Evolutionary conservation across 1,140 invertebrate species (phyloP).

Genomic region (Macrostomum lignano): DNA sequence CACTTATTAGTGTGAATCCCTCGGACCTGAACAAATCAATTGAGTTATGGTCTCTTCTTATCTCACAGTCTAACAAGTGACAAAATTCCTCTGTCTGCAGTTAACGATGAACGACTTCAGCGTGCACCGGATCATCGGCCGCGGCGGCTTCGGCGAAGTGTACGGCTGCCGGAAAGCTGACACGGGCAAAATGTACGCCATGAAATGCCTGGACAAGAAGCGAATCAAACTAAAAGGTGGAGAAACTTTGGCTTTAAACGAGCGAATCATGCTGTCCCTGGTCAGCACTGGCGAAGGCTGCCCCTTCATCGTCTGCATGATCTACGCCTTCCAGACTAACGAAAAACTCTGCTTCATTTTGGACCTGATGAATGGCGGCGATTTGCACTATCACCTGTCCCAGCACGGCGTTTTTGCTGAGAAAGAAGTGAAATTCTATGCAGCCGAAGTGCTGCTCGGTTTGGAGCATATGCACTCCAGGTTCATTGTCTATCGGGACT

Average conservation of each 20-base stretch:
- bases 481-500: conserved; percentile 83
- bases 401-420: conserved; percentile 97
- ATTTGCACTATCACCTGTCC: conserved; percentile 95
- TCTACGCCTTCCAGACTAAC: conserved; percentile 89
- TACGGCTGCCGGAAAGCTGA: conserved; percentile 98
- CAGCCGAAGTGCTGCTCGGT: conserved; percentile 68
- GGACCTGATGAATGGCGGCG: conserved; percentile 98
- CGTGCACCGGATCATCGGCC: conserved; percentile 92
- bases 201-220: conserved; percentile 99
- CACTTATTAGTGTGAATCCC: no score
- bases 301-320: conserved; percentile 99
- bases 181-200: conserved; percentile 98
- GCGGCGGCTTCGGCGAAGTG: conserved; percentile 95
- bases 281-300: conserved; percentile 95
- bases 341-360: conserved; percentile 98
- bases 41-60: no score
- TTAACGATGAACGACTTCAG: conserved; percentile 99
- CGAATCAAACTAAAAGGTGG: conserved; percentile 99
- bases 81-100: conserved; percentile 37
- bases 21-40: no score
- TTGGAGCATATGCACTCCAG: conserved; percentile 97
- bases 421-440: conserved; percentile 94
- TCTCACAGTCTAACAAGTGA: no score
- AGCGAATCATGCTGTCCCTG: conserved; percentile 90
- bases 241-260: conserved; percentile 90